Evolutionary conservation across 1,140 invertebrate genomes (phyloP).

Genomic region (Temnothorax nylanderi): DNA sequence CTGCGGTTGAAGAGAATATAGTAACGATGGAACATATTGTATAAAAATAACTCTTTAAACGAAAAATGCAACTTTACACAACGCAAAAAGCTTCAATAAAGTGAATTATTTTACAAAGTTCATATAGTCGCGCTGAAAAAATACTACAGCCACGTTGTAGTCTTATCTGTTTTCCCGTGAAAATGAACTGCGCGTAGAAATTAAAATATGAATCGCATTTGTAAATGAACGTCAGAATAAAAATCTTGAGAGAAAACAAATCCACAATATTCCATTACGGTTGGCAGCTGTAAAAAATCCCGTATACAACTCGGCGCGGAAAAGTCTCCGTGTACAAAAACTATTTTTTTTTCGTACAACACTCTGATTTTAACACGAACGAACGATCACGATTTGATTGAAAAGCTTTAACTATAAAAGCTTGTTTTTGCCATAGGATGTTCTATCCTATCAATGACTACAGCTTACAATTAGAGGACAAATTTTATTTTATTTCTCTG

Average conservation of each 20-base stretch:
- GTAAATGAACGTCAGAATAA: background rate
- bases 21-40: background rate
- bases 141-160: background rate
- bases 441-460: background rate
- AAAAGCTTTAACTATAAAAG: conserved; percentile 2
- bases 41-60: background rate
- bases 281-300: background rate
- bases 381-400: conserved; percentile 4
- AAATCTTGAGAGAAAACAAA: background rate
- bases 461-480: background rate
- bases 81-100: background rate
- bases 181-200: background rate
- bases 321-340: background rate
- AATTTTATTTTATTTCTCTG: background rate
- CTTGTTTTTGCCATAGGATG: background rate
- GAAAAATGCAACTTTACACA: background rate
- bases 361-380: conserved; percentile 2
- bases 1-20: background rate
- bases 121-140: background rate
- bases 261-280: background rate
- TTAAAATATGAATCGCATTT: background rate
- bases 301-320: background rate
- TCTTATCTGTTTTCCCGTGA: background rate
- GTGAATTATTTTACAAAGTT: conserved; percentile 4
- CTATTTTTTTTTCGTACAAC: background rate